Conservation (phyloP, 2,888 invertebrate genomes). For the Cantharis lateralis region DNA sequence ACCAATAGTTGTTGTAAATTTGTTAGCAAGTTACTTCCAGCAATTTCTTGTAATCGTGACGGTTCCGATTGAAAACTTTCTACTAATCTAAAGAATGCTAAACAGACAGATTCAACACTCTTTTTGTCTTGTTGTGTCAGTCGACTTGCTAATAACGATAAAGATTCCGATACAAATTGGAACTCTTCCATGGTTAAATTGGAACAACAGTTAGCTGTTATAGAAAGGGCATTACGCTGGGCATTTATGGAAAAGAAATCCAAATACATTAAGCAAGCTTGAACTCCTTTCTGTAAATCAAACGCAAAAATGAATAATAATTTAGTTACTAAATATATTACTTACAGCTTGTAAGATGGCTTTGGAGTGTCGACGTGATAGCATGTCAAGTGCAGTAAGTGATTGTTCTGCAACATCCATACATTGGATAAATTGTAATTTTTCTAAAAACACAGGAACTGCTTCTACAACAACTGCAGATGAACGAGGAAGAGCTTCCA, state of each 20-base stretch:
- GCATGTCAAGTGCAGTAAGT: slow-evolving; percentile 94
- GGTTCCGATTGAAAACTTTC: slow-evolving; percentile 96
- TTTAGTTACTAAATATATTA: slow-evolving; percentile 13
- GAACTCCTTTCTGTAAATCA: slow-evolving; percentile 81
- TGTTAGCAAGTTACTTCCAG: slow-evolving; percentile 86
- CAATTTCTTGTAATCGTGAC: slow-evolving; percentile 89
- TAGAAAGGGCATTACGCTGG: slow-evolving; percentile 93
- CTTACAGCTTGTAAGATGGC: slow-evolving; percentile 89
- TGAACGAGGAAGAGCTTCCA: slow-evolving; percentile 96
- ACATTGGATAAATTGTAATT: slow-evolving; percentile 96
- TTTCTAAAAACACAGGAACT: slow-evolving; percentile 95
- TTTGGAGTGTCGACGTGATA: slow-evolving; percentile 95
- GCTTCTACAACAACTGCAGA: slow-evolving; percentile 96
- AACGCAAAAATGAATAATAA: neutral
- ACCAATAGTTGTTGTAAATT: slow-evolving; percentile 93
- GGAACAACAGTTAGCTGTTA: slow-evolving; percentile 97
- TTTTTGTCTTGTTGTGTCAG: slow-evolving; percentile 93
- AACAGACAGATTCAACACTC: slow-evolving; percentile 95
- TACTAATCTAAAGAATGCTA: slow-evolving; percentile 94
- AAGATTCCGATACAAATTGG: slow-evolving; percentile 85
- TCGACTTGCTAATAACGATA: slow-evolving; percentile 81
- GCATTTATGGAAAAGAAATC: slow-evolving; percentile 99
- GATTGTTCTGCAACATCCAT: slow-evolving; percentile 99
- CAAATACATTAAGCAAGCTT: slow-evolving; percentile 93
- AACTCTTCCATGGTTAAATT: slow-evolving; percentile 94